Evolutionary conservation across 1,140 invertebrate species (phyloP).

Genomic region (Aethina tumida): DNA sequence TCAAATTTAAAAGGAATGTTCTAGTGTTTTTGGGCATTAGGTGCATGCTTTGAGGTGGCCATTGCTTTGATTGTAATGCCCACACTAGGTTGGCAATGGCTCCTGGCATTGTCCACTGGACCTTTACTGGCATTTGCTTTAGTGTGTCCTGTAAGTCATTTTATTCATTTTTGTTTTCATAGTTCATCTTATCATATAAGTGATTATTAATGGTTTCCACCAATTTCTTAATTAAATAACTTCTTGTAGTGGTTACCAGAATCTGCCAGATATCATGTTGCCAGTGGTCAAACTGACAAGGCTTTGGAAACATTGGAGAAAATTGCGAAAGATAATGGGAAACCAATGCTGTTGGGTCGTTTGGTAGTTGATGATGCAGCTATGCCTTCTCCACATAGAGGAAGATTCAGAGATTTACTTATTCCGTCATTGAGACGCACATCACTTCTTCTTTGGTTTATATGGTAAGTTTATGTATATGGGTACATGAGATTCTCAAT

Average conservation of each 20-base stretch:
- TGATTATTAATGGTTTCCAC: background rate
- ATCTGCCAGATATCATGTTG: conserved; percentile 81
- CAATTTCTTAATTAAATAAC: background rate
- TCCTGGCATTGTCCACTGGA: conserved; percentile 77
- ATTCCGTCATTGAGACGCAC: conserved; percentile 71
- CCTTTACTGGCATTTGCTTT: conserved; percentile 77
- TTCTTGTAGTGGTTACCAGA: conserved; percentile 78
- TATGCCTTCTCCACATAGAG: conserved; percentile 48
- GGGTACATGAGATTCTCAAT: background rate
- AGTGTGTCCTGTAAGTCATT: conserved; percentile 59
- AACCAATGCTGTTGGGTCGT: conserved; percentile 78
- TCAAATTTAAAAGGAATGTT: conserved; percentile 31
- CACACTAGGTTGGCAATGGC: conserved; percentile 82
- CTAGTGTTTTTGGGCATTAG: conserved; percentile 93
- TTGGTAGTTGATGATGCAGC: conserved; percentile 71
- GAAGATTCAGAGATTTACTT: conserved; percentile 66
- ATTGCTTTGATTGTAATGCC: conserved; percentile 88
- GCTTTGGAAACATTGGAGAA: conserved; percentile 73
- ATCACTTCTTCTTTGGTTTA: conserved; percentile 84
- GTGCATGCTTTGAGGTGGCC: conserved; percentile 85
- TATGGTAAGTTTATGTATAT: conserved; percentile 54
- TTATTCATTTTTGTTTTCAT: conserved; percentile 4
- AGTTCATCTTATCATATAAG: background rate
- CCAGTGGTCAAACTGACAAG: conserved; percentile 74
- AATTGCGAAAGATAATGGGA: conserved; percentile 78